Evolutionary conservation across 2,888 invertebrate genomes (phyloP).

Genomic region (Callyntrura sp.): DNA sequence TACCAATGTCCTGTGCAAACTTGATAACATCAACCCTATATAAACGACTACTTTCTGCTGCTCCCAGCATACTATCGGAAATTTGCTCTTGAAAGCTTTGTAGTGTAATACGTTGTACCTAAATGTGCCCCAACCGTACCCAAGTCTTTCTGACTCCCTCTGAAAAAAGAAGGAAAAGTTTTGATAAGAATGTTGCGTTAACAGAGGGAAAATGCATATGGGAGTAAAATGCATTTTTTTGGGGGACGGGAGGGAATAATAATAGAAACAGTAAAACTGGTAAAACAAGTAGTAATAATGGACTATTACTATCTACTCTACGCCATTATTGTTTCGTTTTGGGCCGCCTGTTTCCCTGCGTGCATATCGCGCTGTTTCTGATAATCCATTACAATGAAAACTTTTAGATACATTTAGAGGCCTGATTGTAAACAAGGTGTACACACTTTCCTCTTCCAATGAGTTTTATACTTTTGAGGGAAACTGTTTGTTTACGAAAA

Average conservation of each 20-base stretch:
- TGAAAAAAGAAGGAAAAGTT: constrained; percentile 16
- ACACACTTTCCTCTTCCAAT: constrained; percentile 20
- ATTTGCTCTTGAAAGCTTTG: constrained; percentile 59
- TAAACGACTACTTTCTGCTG: neutral
- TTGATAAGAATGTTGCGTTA: neutral
- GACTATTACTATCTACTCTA: constrained; percentile 15
- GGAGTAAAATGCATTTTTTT: constrained; percentile 31
- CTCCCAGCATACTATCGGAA: constrained; percentile 31
- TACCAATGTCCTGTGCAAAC: constrained; percentile 57
- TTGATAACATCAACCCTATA: constrained; percentile 45
- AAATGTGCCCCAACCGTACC: neutral
- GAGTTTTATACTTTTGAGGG: constrained; percentile 9
- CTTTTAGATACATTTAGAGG: neutral
- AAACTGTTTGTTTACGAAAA: constrained; percentile 52
- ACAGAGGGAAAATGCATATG: constrained; percentile 19
- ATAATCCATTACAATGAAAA: constrained; percentile 53
- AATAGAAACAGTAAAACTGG: constrained; percentile 25
- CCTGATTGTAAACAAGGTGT: neutral
- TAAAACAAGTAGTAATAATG: constrained; percentile 38
- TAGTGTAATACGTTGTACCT: neutral
- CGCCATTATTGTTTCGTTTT: constrained; percentile 17
- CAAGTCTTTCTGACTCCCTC: neutral
- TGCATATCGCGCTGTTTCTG: too few relatives aligned
- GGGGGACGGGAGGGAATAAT: neutral
- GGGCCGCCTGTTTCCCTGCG: neutral